These are phyloP conservation scores for Steinernema carpocapsae DNA, from an alignment of 2,888 invertebrate species.

Conservation along the genomic window DNA sequence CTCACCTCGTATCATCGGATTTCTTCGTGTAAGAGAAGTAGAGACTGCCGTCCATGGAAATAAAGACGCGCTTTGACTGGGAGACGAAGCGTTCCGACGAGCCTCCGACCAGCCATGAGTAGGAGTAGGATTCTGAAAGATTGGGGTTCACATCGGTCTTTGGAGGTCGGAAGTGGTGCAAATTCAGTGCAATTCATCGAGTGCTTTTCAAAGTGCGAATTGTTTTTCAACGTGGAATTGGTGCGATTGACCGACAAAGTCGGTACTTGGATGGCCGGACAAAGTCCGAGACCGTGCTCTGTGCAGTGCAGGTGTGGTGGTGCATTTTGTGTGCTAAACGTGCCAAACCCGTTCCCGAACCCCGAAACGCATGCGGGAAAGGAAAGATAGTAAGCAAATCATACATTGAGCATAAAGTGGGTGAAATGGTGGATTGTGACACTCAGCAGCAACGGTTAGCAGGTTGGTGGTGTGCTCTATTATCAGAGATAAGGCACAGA, in stretches of 20 bases:
- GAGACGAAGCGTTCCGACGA: slow-evolving; percentile 57
- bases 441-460: slow-evolving; percentile 32
- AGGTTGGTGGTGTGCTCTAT: slow-evolving; percentile 24
- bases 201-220: neutral
- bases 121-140: slow-evolving; percentile 57
- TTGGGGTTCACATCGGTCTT: neutral
- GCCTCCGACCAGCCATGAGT: slow-evolving; percentile 59
- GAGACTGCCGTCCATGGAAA: slow-evolving; percentile 66
- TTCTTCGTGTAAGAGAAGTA: slow-evolving; percentile 59
- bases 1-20: slow-evolving; percentile 62
- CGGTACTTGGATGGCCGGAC: neutral
- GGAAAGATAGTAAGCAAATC: slow-evolving; percentile 31
- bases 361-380: slow-evolving; percentile 4
- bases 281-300: slow-evolving; percentile 1
- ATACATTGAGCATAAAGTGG: slow-evolving; percentile 31
- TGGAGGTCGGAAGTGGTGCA: too few relatives aligned
- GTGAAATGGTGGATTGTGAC: slow-evolving; percentile 31
- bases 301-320: slow-evolving; percentile 11
- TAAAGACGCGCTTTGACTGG: slow-evolving; percentile 60
- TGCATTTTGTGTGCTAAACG: neutral
- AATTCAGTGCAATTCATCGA: too few relatives aligned
- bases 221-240: slow-evolving; percentile 13
- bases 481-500: slow-evolving; percentile 21
- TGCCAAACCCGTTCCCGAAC: neutral
- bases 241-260: neutral